phyloP scores from a whole-genome alignment of 2,888 invertebrate species.

The Formica aserva region DNA sequence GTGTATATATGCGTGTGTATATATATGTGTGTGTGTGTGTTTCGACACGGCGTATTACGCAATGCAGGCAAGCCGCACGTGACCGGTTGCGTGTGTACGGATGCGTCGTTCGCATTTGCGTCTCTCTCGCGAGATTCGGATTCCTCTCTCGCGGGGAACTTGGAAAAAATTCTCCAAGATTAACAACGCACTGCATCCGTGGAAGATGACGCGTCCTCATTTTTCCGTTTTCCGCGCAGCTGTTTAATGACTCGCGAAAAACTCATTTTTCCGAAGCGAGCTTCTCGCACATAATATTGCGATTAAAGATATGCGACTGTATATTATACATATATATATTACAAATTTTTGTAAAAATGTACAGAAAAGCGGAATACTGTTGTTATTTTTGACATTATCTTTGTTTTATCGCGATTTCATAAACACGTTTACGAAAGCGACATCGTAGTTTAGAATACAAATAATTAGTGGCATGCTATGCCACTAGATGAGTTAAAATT shows the following conservation, averaged over 20 bases:
- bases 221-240: background rate
- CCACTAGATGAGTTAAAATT: slow-evolving; percentile 38
- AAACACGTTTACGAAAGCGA: slow-evolving; percentile 14
- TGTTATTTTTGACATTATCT: background rate
- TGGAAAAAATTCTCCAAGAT: background rate
- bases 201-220: too few relatives aligned
- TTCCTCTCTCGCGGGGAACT: slow-evolving; percentile 30
- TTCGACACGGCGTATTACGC: slow-evolving; percentile 41
- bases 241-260: background rate
- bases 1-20: slow-evolving; percentile 7
- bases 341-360: too few relatives aligned
- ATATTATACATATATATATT: background rate
- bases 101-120: slow-evolving; percentile 25
- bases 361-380: background rate
- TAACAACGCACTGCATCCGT: background rate
- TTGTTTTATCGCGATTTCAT: background rate
- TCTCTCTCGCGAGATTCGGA: slow-evolving; percentile 12
- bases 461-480: slow-evolving; percentile 21
- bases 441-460: slow-evolving; percentile 16
- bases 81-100: slow-evolving; percentile 4
- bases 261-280: background rate
- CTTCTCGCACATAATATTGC: slow-evolving; percentile 1
- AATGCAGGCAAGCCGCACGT: slow-evolving; percentile 48
- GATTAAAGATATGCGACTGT: background rate
- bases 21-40: slow-evolving; percentile 31